A percentile compares a stretch with the other conserved stretches of the same genome.
phyloP scores from a whole-genome alignment of 2,113 vertebrate genomes.

The Protobothrops mucrosquamatus region DNA sequence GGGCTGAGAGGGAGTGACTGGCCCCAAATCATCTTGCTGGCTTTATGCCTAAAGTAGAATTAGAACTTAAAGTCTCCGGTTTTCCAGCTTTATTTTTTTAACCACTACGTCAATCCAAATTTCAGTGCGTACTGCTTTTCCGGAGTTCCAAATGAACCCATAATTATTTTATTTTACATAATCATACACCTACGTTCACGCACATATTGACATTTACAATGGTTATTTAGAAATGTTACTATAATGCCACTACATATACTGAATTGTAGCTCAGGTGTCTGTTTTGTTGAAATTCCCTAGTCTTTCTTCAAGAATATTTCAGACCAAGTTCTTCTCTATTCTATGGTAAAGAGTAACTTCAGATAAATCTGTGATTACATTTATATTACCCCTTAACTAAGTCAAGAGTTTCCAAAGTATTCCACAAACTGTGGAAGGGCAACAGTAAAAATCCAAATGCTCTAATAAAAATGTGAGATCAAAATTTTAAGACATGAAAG shows the following conservation, averaged over 20 bases:
- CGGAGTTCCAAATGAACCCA: not conserved
- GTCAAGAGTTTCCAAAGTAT: not conserved
- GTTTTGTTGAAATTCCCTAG: not conserved
- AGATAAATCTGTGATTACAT: not conserved
- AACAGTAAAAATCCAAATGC: not conserved
- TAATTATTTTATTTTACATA: not conserved
- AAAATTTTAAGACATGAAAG: not conserved
- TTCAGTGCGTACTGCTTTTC: not conserved
- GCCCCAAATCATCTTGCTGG: not conserved
- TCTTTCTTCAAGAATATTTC: not conserved
- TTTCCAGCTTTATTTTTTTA: not conserved
- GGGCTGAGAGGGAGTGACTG: not conserved
- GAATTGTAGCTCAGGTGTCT: not conserved
- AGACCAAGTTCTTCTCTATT: not conserved
- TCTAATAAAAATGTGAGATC: not conserved
- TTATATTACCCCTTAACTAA: not conserved
- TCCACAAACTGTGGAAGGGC: not conserved
- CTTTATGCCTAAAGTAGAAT: not conserved
- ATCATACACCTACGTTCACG: not conserved
- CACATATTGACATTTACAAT: not conserved
- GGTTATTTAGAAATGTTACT: not conserved
- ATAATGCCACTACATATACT: not conserved
- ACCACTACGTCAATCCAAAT: not conserved
- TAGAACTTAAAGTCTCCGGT: not conserved
- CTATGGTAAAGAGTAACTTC: not conserved